phyloP scores from a whole-genome alignment of 2,113 vertebrate genomes.

The Delphinus delphis region DNA sequence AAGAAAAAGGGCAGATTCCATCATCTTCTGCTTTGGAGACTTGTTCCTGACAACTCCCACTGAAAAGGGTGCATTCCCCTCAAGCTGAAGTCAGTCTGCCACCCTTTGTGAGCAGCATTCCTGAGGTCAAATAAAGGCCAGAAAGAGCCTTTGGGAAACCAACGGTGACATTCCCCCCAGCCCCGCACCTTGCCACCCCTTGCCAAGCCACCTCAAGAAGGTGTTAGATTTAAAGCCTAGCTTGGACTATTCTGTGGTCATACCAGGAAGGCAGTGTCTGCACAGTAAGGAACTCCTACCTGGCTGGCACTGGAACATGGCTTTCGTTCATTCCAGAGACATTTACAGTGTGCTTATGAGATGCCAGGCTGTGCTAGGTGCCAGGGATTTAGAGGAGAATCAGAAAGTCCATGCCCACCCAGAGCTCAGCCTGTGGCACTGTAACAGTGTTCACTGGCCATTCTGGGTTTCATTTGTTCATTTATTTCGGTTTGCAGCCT shows the following conservation, averaged over 20 bases:
- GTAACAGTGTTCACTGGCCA: not conserved
- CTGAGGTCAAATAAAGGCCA: not conserved
- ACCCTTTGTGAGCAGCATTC: not conserved
- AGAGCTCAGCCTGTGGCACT: not conserved
- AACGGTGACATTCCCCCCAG: not conserved
- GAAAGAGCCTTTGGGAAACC: not conserved
- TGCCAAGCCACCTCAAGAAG: not conserved
- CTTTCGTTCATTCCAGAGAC: constrained; percentile 53
- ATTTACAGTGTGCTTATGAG: not conserved
- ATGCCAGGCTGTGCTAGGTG: not conserved
- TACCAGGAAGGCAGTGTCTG: not conserved
- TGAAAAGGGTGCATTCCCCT: not conserved
- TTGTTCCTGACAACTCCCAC: constrained; percentile 22
- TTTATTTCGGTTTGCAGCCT: not conserved
- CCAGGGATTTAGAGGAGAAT: not conserved
- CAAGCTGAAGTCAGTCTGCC: not conserved
- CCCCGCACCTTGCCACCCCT: not conserved
- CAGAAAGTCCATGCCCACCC: not conserved
- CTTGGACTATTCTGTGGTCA: not conserved
- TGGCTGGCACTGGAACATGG: not conserved
- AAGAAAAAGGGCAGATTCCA: constrained; percentile 35
- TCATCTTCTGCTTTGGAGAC: not conserved
- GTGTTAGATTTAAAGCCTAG: constrained; percentile 47
- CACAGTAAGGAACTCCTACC: not conserved
- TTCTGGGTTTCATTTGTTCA: not conserved